Evolutionary conservation across 2,113 vertebrate genomes (phyloP), one percentile per base, ranked within the genome.

Genomic region (Cyanoliseus patagonus): DNA sequence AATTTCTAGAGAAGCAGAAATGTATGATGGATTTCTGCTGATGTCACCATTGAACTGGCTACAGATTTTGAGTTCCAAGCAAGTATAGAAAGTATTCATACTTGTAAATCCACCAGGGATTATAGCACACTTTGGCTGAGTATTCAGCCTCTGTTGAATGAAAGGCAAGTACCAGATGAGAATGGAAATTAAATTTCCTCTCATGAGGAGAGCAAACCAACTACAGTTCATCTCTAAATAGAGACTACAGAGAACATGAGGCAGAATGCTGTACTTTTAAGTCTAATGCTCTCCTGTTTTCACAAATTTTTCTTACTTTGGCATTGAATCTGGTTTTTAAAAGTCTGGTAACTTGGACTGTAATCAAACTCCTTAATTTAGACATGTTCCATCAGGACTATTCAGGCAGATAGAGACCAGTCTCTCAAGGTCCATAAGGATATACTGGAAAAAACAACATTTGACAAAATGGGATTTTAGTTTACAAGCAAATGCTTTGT

Each of bases 111-210:
- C 46, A 66, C 57, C 55, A 61, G 87, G 69, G 90, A 78, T 74
- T 94, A 59, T 81, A 72, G 62, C 39, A 64, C 90, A 88, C 59
- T 96, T 98, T 98, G 96, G 95, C 96, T 93, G 89, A 75, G 47
- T 61, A 27, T 61, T 91, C 83, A 69, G 49, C 80, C 79, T 97
- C 83, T 91, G 63, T 94, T 97, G 96, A 98, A 97, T 94, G 63
- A 85, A 96, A 97, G 59, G 97, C 93, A 97, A 97, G 76, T 92
- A 94, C 88, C 94, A 96, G 96, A 97, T 96, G 94, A 97, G 90
- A 91, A 95, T 94, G 94, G 92, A 98, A 98, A 98, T 97, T 95
- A 94, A 97, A 97, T 98, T 98, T 98, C 97, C 96, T 96, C 82
- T 95, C 94, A 62, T 76, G 47, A 69, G 61, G 86, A 74, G 62